These are phyloP conservation scores for Thaleichthys pacificus DNA, from an alignment of 2,797 vertebrate genomes.

Conservation along the genomic window DNA sequence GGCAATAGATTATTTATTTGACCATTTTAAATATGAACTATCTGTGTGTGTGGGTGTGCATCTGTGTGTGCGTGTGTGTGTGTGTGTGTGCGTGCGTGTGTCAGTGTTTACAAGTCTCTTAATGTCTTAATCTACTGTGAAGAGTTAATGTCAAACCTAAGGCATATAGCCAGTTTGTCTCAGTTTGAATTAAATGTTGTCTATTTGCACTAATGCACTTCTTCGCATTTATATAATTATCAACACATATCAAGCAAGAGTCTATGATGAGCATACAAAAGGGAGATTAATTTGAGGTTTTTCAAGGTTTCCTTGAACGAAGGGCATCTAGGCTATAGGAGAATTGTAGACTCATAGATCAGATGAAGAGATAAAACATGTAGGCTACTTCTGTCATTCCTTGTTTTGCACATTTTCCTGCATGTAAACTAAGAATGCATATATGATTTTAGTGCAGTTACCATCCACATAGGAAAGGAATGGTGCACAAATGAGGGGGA, in stretches of 20 bases:
- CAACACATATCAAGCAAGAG: conserved; percentile 55
- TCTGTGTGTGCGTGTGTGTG: conserved; percentile 37
- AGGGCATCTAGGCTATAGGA: conserved; percentile 12
- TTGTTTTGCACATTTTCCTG: conserved; percentile 40
- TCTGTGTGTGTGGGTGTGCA: conserved; percentile 38
- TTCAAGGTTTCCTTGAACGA: conserved; percentile 14
- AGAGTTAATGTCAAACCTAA: conserved; percentile 27
- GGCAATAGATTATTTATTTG: conserved; percentile 54
- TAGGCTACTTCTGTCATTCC: conserved; percentile 19
- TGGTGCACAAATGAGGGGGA: background rate
- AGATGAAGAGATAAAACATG: conserved; percentile 22
- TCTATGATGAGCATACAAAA: conserved; percentile 35
- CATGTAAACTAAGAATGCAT: conserved; percentile 39
- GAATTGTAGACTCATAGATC: conserved; percentile 8
- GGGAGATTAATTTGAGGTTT: conserved; percentile 6
- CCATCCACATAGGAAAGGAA: conserved; percentile 1
- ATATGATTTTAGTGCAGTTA: conserved; percentile 17
- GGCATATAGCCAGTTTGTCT: conserved; percentile 39
- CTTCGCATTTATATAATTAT: conserved; percentile 40
- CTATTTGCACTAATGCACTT: conserved; percentile 54
- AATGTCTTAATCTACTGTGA: conserved; percentile 25
- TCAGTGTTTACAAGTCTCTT: conserved; percentile 39
- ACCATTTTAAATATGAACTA: conserved; percentile 40
- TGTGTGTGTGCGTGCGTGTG: conserved; percentile 41
- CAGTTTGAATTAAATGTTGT: conserved; percentile 52